Evolutionary conservation across 2,113 vertebrate genomes (phyloP).

Genomic region (Sprattus sprattus): DNA sequence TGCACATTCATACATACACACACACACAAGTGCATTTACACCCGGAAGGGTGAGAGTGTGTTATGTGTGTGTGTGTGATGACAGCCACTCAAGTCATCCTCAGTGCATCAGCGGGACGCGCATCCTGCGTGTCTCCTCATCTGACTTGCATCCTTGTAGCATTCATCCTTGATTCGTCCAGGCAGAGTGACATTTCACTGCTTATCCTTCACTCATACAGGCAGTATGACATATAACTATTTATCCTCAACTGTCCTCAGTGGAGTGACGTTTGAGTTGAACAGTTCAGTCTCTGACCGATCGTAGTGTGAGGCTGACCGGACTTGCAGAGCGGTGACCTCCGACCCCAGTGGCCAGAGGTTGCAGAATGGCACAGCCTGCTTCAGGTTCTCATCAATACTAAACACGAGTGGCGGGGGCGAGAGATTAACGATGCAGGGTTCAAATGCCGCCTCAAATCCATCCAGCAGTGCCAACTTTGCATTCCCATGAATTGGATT

Average conservation of each 20-base stretch:
- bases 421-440: neutral
- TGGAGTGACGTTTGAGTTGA: neutral
- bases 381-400: neutral
- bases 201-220: neutral
- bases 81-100: neutral
- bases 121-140: neutral
- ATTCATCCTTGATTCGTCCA: neutral
- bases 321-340: neutral
- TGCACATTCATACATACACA: neutral
- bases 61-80: neutral
- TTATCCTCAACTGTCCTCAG: neutral
- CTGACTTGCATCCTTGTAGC: neutral
- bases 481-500: neutral
- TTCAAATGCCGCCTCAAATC: slow-evolving; percentile 6
- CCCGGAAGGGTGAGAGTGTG: neutral
- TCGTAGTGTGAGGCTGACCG: neutral
- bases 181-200: neutral
- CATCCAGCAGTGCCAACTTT: slow-evolving; percentile 2
- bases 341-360: neutral
- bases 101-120: neutral
- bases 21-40: neutral
- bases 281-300: neutral
- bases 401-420: neutral
- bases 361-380: neutral
- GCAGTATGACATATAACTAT: neutral